Conservation (phyloP, 2,888 invertebrate species). For the Caradrina kadenii region DNA sequence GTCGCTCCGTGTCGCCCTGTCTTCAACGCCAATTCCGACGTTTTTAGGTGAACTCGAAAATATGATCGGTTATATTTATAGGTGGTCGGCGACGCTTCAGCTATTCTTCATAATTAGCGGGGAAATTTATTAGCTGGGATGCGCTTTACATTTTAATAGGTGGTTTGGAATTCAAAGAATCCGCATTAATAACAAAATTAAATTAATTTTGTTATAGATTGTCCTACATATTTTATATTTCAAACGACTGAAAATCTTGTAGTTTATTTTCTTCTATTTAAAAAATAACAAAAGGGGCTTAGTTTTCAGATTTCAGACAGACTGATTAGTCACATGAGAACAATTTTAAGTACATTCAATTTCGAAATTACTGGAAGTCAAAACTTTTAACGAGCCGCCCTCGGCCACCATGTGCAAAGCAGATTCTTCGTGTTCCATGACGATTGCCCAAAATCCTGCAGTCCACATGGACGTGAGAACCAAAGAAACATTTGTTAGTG, state of each 20-base stretch:
- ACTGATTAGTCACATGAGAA: slow-evolving; percentile 54
- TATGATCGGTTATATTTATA: slow-evolving; percentile 72
- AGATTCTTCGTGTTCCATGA: slow-evolving; percentile 77
- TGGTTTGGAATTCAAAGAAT: slow-evolving; percentile 51
- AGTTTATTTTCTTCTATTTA: slow-evolving; percentile 23
- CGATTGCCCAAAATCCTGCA: slow-evolving; percentile 86
- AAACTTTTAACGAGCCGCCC: slow-evolving; percentile 79
- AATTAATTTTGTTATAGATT: slow-evolving; percentile 53
- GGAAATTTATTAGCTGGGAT: slow-evolving; percentile 61
- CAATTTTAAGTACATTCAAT: slow-evolving; percentile 53
- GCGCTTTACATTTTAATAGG: slow-evolving; percentile 43
- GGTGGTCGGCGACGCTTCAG: slow-evolving; percentile 46
- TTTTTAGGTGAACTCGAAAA: slow-evolving; percentile 77
- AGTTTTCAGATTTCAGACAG: slow-evolving; percentile 27
- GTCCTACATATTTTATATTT: slow-evolving; percentile 40
- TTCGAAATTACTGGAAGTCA: slow-evolving; percentile 80
- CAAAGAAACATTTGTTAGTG: slow-evolving; percentile 75
- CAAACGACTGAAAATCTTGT: slow-evolving; percentile 3
- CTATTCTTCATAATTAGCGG: slow-evolving; percentile 68
- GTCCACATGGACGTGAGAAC: slow-evolving; percentile 88
- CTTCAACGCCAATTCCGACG: slow-evolving; percentile 69
- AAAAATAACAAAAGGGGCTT: slow-evolving; percentile 29
- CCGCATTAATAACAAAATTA: slow-evolving; percentile 30
- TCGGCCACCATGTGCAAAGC: slow-evolving; percentile 83
- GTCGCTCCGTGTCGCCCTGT: slow-evolving; percentile 58